Conservation (phyloP, 2,113 vertebrate species). For the Andinoacara biseriatus region DNA sequence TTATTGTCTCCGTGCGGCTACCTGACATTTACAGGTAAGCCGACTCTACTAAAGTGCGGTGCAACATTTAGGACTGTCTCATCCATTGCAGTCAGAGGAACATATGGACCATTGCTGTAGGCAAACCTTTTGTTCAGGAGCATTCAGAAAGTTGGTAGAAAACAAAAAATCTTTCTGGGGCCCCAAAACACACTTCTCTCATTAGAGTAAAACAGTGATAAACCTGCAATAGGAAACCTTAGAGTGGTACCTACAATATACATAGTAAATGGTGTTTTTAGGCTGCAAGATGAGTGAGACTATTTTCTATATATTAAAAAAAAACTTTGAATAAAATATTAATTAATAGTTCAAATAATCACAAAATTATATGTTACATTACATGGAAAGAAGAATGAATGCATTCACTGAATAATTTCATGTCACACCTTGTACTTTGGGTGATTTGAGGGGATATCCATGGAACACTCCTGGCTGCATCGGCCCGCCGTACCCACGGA, state of each 20-base stretch:
- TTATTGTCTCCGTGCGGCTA: too few relatives aligned
- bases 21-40: too few relatives aligned
- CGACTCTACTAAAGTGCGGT: too few relatives aligned
- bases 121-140: not conserved
- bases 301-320: too few relatives aligned
- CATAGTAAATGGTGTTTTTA: too few relatives aligned
- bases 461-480: conserved; percentile 91
- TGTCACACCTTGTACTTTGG: conserved; percentile 86
- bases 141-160: not conserved
- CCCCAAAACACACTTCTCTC: not conserved
- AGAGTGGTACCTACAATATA: not conserved
- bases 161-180: not conserved
- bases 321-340: not conserved
- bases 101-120: too few relatives aligned
- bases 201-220: not conserved
- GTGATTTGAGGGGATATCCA: conserved; percentile 96
- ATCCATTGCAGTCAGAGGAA: too few relatives aligned
- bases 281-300: not conserved
- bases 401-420: not conserved
- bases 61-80: too few relatives aligned
- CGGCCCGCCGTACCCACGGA: conserved; percentile 84
- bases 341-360: conserved; percentile 1
- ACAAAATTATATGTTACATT: not conserved
- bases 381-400: not conserved
- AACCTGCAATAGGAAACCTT: not conserved